phyloP scores from a whole-genome alignment of 1,140 invertebrate genomes.

The Phortica variegata region DNA sequence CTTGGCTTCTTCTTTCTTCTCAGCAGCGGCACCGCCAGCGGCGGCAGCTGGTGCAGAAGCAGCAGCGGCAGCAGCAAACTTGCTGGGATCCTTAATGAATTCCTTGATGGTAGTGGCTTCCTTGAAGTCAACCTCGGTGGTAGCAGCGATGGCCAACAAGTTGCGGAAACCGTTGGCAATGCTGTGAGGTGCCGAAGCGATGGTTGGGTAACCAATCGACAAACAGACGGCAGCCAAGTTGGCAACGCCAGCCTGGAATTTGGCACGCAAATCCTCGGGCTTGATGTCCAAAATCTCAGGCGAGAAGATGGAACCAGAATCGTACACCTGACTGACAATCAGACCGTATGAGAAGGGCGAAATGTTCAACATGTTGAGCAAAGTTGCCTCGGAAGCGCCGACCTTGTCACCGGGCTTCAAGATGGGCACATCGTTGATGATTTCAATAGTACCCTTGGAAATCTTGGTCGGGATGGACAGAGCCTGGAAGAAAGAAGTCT shows the following conservation, averaged over 20 bases:
- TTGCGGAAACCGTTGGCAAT: slow-evolving; percentile 98
- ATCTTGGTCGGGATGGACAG: slow-evolving; percentile 99
- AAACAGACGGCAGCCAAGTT: slow-evolving; percentile 95
- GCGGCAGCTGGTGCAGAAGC: slow-evolving; percentile 64
- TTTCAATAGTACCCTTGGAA: slow-evolving; percentile 99
- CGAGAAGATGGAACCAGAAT: slow-evolving; percentile 96
- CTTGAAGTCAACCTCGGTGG: slow-evolving; percentile 92
- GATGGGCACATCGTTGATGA: slow-evolving; percentile 97
- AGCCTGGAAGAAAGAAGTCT: slow-evolving; percentile 99
- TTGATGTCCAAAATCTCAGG: slow-evolving; percentile 98
- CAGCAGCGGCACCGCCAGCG: slow-evolving; percentile 62
- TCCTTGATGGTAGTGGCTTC: slow-evolving; percentile 92
- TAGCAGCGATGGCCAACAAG: slow-evolving; percentile 92
- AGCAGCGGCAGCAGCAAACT: slow-evolving; percentile 79
- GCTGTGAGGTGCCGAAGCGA: slow-evolving; percentile 95
- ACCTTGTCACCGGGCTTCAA: slow-evolving; percentile 97
- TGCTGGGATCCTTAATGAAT: slow-evolving; percentile 90
- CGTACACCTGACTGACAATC: slow-evolving; percentile 93
- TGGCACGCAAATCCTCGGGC: slow-evolving; percentile 87
- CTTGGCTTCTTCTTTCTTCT: slow-evolving; percentile 72
- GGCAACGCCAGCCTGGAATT: slow-evolving; percentile 89
- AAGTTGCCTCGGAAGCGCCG: slow-evolving; percentile 95
- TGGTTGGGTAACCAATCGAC: slow-evolving; percentile 91
- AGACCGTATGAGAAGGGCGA: slow-evolving; percentile 99
- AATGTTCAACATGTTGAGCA: slow-evolving; percentile 99